Conservation (phyloP, 2,888 invertebrate species). For the Beris chalybata region DNA sequence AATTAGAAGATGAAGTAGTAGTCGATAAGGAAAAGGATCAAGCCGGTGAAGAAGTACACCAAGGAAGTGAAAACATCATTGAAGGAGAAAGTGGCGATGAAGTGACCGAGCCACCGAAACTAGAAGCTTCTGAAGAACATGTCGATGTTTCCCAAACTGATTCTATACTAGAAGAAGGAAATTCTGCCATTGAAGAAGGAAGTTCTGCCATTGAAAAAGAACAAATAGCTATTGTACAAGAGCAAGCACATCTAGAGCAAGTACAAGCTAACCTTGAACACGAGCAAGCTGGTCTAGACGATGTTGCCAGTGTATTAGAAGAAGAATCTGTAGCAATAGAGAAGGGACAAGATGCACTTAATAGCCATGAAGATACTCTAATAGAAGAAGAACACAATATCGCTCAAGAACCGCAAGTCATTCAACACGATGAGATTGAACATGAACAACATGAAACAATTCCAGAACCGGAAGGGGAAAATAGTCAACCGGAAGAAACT, state of each 20-base stretch:
- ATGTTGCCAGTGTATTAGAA: neutral
- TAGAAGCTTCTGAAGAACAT: too few species aligned
- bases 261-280: neutral
- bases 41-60: neutral
- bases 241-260: slow-evolving; percentile 13
- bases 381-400: neutral
- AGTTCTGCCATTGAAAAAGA: neutral
- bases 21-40: neutral
- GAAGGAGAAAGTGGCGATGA: neutral
- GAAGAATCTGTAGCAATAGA: neutral
- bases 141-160: too few species aligned
- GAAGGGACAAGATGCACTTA: neutral
- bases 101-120: too few species aligned
- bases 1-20: too few species aligned
- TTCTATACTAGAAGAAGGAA: too few species aligned
- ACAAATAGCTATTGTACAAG: neutral
- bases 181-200: neutral
- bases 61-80: neutral
- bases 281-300: too few species aligned
- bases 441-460: too few species aligned
- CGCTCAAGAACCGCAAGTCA: too few species aligned
- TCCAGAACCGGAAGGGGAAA: too few species aligned
- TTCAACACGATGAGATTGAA: too few species aligned
- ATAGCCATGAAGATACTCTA: neutral
- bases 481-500: too few species aligned